Conservation (phyloP, 2,888 invertebrate genomes). For the Leucoptera coffeella region DNA sequence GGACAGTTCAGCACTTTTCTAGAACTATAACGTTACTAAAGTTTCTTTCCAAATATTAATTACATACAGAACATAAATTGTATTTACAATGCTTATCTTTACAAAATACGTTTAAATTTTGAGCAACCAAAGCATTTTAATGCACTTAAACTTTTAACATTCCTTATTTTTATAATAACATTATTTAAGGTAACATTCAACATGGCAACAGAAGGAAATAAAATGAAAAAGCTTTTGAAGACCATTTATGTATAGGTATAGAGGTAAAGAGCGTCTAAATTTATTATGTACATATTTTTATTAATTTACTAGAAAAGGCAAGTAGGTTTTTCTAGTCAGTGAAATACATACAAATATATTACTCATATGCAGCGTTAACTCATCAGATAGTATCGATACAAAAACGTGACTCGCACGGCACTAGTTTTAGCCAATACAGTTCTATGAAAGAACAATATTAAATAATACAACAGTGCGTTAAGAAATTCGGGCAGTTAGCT, state of each 20-base stretch:
- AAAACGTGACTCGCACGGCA: too few species aligned
- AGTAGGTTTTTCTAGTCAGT: conserved; percentile 25
- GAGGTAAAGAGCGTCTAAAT: background rate
- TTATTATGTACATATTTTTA: conserved; percentile 47
- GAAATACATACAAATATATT: conserved; percentile 10
- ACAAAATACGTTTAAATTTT: background rate
- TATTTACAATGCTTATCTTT: background rate
- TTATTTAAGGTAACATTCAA: conserved; percentile 6
- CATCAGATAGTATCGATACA: conserved; percentile 18
- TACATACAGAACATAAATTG: background rate
- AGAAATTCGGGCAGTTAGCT: too few species aligned
- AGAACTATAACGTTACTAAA: background rate
- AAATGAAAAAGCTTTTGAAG: background rate
- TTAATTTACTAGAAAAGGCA: conserved; percentile 40
- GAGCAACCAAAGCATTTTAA: background rate
- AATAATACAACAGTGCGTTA: too few species aligned
- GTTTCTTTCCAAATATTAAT: background rate
- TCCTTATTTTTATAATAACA: background rate
- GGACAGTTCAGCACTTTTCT: conserved; percentile 1
- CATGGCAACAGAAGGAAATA: conserved; percentile 10
- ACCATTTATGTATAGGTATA: background rate
- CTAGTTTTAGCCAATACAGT: too few species aligned
- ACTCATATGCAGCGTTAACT: conserved; percentile 6
- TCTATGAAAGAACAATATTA: too few species aligned
- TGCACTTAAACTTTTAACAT: background rate